Evolutionary conservation across 2,888 invertebrate genomes (phyloP).

Genomic region (Tineola bisselliella): DNA sequence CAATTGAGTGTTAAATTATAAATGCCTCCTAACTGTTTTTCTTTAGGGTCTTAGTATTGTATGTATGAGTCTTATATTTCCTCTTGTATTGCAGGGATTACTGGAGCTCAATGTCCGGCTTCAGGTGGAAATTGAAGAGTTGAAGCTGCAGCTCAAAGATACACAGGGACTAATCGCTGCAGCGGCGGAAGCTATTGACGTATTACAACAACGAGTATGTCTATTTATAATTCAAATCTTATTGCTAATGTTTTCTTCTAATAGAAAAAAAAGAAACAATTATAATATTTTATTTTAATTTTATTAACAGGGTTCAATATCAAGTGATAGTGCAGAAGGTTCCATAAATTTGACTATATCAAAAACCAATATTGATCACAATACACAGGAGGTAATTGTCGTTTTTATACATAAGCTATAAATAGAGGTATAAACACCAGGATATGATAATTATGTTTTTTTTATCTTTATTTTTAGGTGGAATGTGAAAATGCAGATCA

Average conservation of each 20-base stretch:
- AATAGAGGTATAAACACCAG: not conserved
- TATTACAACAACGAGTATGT: conserved; percentile 71
- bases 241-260: conserved; percentile 12
- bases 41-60: too few relatives aligned
- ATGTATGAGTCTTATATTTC: not conserved
- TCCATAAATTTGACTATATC: conserved; percentile 36
- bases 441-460: not conserved
- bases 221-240: not conserved
- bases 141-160: conserved; percentile 79
- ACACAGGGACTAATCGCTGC: conserved; percentile 87
- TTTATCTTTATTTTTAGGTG: not conserved
- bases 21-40: too few relatives aligned
- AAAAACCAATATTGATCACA: not conserved
- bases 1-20: too few relatives aligned
- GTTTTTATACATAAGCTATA: not conserved
- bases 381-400: not conserved
- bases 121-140: conserved; percentile 79
- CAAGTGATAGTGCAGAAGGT: conserved; percentile 48
- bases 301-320: conserved; percentile 46
- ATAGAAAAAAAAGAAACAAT: not conserved
- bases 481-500: conserved; percentile 24
- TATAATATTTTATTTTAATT: too few relatives aligned
- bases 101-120: conserved; percentile 57
- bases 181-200: conserved; percentile 83
- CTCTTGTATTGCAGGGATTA: conserved; percentile 41